Conservation (phyloP, 2,797 vertebrate species). For the Spinus olivaceus region DNA sequence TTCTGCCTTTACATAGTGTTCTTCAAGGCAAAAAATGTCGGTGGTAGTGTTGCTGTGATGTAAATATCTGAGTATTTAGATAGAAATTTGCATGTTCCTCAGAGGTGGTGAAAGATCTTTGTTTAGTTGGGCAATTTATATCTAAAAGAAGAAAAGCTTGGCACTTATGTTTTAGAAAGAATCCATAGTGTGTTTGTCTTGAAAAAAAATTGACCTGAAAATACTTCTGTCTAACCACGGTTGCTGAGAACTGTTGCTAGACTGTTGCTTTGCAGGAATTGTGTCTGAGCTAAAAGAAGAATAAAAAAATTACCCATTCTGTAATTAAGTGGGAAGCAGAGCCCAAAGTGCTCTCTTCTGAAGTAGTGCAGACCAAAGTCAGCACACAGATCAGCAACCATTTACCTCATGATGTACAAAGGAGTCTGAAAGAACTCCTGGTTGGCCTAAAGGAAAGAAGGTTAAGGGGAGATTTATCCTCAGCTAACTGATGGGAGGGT, state of each 20-base stretch:
- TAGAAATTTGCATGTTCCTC: not conserved
- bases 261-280: not conserved
- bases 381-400: not conserved
- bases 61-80: not conserved
- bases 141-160: not conserved
- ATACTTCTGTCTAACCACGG: not conserved
- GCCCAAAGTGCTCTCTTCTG: not conserved
- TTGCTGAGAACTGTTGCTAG: not conserved
- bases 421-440: not conserved
- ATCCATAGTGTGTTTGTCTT: not conserved
- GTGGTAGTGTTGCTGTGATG: not conserved
- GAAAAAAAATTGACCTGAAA: not conserved
- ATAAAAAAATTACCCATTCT: not conserved
- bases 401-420: not conserved
- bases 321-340: not conserved
- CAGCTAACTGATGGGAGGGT: fast-evolving
- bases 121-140: not conserved
- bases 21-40: not conserved
- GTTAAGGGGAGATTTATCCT: not conserved
- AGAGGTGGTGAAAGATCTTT: not conserved
- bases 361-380: not conserved
- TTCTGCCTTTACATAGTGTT: not conserved
- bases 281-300: not conserved
- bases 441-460: not conserved
- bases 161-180: not conserved